These are phyloP conservation scores for Phrixothrix hirtus DNA, from an alignment of 2,888 invertebrate species.

Conservation along the genomic window DNA sequence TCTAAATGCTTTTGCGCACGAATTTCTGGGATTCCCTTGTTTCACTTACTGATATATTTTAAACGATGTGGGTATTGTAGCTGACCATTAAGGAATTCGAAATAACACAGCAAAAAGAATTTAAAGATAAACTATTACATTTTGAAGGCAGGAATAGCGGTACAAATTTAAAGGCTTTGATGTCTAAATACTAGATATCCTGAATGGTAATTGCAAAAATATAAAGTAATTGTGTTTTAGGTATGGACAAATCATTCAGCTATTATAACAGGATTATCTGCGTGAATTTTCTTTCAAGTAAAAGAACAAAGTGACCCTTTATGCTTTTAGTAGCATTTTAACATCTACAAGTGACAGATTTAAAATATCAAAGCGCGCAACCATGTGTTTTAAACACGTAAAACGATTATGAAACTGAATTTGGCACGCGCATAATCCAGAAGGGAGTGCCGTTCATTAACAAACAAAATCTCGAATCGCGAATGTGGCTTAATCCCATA, in stretches of 20 bases:
- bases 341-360: slow-evolving; percentile 27
- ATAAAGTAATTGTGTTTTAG: too few relatives aligned
- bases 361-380: slow-evolving; percentile 40
- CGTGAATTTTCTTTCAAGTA: slow-evolving; percentile 21
- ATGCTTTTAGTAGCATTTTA: slow-evolving; percentile 4
- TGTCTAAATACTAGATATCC: too few relatives aligned
- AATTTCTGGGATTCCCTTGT: slow-evolving; percentile 27
- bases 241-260: slow-evolving; percentile 9
- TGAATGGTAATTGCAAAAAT: too few relatives aligned
- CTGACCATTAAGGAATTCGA: slow-evolving; percentile 19
- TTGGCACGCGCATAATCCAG: slow-evolving; percentile 41
- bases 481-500: slow-evolving; percentile 25
- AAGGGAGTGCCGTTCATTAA: slow-evolving; percentile 34
- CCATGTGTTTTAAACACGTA: slow-evolving; percentile 43
- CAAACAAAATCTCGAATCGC: slow-evolving; percentile 30
- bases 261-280: slow-evolving; percentile 25
- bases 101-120: slow-evolving; percentile 5
- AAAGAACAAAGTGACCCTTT: slow-evolving; percentile 24
- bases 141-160: too few relatives aligned
- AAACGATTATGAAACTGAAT: slow-evolving; percentile 44
- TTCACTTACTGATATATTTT: slow-evolving; percentile 28
- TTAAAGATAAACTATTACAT: too few relatives aligned
- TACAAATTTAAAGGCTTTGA: too few relatives aligned
- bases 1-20: slow-evolving; percentile 29
- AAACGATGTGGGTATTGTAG: slow-evolving; percentile 23